A percentile compares a stretch with the other conserved stretches of the same genome.
These are phyloP conservation scores for Drosophila koepferae DNA, from an alignment of 2,888 invertebrate species.

Conservation along the genomic window DNA sequence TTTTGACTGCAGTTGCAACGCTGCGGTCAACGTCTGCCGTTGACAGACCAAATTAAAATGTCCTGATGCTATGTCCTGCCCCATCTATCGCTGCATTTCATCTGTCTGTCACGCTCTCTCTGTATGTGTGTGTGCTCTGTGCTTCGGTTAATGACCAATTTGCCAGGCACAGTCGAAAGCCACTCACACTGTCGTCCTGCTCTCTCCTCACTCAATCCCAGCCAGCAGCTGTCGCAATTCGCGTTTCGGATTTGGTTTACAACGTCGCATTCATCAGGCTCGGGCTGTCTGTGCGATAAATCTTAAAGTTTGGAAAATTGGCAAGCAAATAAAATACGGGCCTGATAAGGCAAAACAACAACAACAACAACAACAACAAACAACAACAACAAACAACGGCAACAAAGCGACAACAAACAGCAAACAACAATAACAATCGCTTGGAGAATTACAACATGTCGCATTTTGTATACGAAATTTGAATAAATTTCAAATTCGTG, in stretches of 20 bases:
- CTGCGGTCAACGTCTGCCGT: conserved; percentile 69
- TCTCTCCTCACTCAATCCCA: conserved; percentile 3
- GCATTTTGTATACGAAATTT: conserved; percentile 71
- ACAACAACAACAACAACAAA: conserved; percentile 20
- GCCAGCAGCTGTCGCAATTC: conserved; percentile 74
- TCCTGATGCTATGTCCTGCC: conserved; percentile 59
- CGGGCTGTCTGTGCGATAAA: conserved; percentile 61
- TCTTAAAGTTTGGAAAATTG: conserved; percentile 72
- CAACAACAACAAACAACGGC: conserved; percentile 20
- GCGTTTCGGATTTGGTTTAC: conserved; percentile 66
- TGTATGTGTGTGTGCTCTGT: conserved; percentile 26
- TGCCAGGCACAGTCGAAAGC: conserved; percentile 53
- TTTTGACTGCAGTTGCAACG: conserved; percentile 45
- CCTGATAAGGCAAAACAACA: conserved; percentile 55
- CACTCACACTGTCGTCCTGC: conserved; percentile 6
- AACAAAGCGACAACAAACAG: conserved; percentile 17
- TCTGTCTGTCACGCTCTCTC: conserved; percentile 34
- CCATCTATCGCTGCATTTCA: conserved; percentile 39
- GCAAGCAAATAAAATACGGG: conserved; percentile 63
- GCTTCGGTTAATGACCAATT: conserved; percentile 79
- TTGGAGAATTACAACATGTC: conserved; percentile 77
- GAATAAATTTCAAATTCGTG: conserved; percentile 77
- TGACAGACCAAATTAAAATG: conserved; percentile 83
- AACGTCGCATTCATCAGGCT: conserved; percentile 59
- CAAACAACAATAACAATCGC: conserved; percentile 42